Conservation (phyloP, 2,888 invertebrate genomes). For the Pharmacophagus antenor region DNA sequence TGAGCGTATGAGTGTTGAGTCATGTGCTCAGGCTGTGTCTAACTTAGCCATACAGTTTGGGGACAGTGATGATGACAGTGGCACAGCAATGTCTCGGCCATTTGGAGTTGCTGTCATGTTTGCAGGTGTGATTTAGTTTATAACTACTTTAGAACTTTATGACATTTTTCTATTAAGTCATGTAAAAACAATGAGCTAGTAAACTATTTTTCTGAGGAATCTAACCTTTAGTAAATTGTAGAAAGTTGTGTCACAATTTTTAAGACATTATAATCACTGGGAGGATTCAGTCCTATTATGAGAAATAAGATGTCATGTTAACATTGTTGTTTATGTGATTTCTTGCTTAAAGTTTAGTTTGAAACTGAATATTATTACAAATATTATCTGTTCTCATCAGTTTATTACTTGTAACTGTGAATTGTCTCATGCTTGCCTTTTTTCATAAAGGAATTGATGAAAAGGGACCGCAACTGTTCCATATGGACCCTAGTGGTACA, state of each 20-base stretch:
- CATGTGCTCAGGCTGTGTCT: conserved; percentile 98
- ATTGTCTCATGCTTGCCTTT: background rate
- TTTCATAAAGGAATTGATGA: conserved; percentile 85
- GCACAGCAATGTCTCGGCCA: conserved; percentile 96
- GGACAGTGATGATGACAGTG: conserved; percentile 97
- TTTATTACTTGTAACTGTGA: too few species aligned
- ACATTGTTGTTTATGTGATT: too few species aligned
- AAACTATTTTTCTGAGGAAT: too few species aligned
- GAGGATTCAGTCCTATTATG: too few species aligned
- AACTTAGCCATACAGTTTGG: conserved; percentile 99
- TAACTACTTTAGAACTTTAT: background rate
- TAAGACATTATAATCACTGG: too few species aligned
- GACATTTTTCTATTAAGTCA: background rate
- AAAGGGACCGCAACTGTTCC: conserved; percentile 96
- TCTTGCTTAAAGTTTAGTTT: too few species aligned
- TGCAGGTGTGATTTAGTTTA: conserved; percentile 82
- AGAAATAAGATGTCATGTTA: too few species aligned
- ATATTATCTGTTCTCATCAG: too few species aligned
- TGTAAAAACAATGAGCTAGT: too few species aligned
- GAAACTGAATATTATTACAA: too few species aligned
- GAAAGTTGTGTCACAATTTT: too few species aligned
- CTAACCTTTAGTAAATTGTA: too few species aligned
- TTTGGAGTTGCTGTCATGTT: conserved; percentile 99
- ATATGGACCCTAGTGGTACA: conserved; percentile 99
- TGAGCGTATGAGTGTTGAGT: conserved; percentile 97